Base-by-base conservation (phyloP, 2,888 invertebrate genomes). In the Rhagonycha lutea region DNA sequence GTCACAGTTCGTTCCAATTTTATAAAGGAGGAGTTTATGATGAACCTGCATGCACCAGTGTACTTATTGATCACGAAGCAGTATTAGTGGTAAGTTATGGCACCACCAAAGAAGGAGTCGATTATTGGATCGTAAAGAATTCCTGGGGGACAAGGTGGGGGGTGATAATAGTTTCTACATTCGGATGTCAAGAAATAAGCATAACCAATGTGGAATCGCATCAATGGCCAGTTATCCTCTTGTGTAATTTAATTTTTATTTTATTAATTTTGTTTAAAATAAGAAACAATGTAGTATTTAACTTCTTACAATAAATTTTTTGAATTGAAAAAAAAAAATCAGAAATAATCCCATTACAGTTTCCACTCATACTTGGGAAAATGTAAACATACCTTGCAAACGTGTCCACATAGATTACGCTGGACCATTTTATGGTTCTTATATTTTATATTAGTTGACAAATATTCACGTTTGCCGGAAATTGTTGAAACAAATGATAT, bases 91-190 rank as follows among this genome's bases (percentile, higher is more conserved):
- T 96, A 14, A 96, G 96, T 0, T 96, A 95, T 88, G 96, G 96
- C 81, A 91, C 93, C 4, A 92, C 92, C 81, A 91, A 91, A 79
- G 90, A 91, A 80, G 95, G 94, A 74, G 86, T 91, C 74, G 94
- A 95, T 86, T 96, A 94, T 87, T 96, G 95, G 95, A 88, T 96
- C 24, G 94, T 96, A 75, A 96, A 96, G 89, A 96, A 96, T 89
- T 95, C 95, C 70, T 96, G 95, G 95, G 92, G 94, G 12, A 87
- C 89, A 79, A 85, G 88, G 12, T 98, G n/a, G n/a, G 97, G 97
- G 97, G 97, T 61, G 91, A 92, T 68, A 86, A 92, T 5, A 97
- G 97, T 61, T n/a, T n/a, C n/a, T 97, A 95, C 89, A 94, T 97
- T 83, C 94, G 93, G 88, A 96, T 97, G 93, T 91, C 95, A 28